phyloP scores from a whole-genome alignment of 2,888 invertebrate genomes.

The Alcis repandata region DNA sequence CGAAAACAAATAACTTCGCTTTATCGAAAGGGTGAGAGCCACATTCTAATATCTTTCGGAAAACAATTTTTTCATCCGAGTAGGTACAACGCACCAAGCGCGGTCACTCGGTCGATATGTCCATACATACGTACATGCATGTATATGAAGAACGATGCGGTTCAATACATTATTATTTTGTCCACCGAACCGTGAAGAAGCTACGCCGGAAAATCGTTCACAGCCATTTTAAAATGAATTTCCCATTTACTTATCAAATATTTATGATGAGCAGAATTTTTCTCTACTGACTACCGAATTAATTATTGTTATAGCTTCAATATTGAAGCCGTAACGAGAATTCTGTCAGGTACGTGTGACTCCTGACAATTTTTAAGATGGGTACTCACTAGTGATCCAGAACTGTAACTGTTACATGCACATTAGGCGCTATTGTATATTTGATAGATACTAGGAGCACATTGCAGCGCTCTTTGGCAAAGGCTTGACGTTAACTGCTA shows the following conservation, averaged over 20 bases:
- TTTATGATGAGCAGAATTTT: slow-evolving; percentile 59
- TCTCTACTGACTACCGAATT: slow-evolving; percentile 35
- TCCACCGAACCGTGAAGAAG: slow-evolving; percentile 64
- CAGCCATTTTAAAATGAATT: slow-evolving; percentile 71
- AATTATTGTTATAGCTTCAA: slow-evolving; percentile 17
- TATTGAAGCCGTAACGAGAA: slow-evolving; percentile 8
- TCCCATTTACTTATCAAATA: slow-evolving; percentile 63
- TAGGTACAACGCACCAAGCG: slow-evolving; percentile 29
- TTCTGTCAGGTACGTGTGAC: slow-evolving; percentile 66
- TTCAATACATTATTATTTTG: slow-evolving; percentile 73
- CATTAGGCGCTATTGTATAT: not conserved
- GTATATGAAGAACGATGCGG: slow-evolving; percentile 54
- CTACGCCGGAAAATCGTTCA: slow-evolving; percentile 64
- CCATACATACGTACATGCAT: slow-evolving; percentile 38
- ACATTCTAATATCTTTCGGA: slow-evolving; percentile 31
- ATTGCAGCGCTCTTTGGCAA: too few relatives aligned
- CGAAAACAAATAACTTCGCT: slow-evolving; percentile 26
- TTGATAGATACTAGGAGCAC: too few relatives aligned
- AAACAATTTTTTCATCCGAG: slow-evolving; percentile 32
- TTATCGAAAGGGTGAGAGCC: slow-evolving; percentile 23
- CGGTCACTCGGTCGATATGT: slow-evolving; percentile 44
- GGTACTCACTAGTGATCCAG: not conserved
- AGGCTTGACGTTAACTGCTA: too few relatives aligned
- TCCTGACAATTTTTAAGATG: slow-evolving; percentile 50
- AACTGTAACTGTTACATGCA: not conserved